Evolutionary conservation across 2,797 vertebrate genomes (phyloP), one percentile per base, ranked within the genome.

Genomic region (Percopsis omiscomaycus): DNA sequence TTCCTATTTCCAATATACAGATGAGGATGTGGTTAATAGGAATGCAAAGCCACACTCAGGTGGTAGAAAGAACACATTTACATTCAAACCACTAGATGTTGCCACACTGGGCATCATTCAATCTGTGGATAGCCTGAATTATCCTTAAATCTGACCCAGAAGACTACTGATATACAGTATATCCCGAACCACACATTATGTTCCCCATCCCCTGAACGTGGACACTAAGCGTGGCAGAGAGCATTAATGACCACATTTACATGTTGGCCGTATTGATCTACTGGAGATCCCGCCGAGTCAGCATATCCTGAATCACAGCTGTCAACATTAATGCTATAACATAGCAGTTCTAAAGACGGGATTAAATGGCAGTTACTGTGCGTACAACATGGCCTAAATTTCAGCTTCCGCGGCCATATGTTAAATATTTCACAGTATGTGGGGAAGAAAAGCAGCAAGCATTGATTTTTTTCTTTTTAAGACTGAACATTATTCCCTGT

Each of bases 211-310:
- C 62, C 61, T 66, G 32, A 75, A 69, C 54, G 44, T 65, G 82
- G 71, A 74, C 67, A 74, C 55, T 65, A 64, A 82, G 87, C 60
- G 61, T 54, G 56, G 55, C 15, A 50, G 45, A 67, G 70, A 79
- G 75, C 86, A 84, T 84, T 89, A 91, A 89, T 80, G 84, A 73
- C 76, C 57, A 28, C 75, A 89, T 89, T 85, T 86, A 86, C 87
- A 72, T 80, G 69, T 76, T 62, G 64, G 74, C 70, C 22, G 66
- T 86, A 89, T 86, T 70, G 91, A 91, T 90, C 86, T n/a, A 16
- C 22, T 47, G 51, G 16, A 70, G 71, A 73, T 78, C 58, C 66
- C 42, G 11, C 52, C 13, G 71, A 66, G 78, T 90, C 82, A 84
- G 88, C 85, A 84, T 51, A 81, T 85, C 86, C 69, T 67, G 69